Evolutionary conservation across 2,888 invertebrate species (phyloP), one percentile per base, ranked within the genome.

Genomic region (Trilocha varians): DNA sequence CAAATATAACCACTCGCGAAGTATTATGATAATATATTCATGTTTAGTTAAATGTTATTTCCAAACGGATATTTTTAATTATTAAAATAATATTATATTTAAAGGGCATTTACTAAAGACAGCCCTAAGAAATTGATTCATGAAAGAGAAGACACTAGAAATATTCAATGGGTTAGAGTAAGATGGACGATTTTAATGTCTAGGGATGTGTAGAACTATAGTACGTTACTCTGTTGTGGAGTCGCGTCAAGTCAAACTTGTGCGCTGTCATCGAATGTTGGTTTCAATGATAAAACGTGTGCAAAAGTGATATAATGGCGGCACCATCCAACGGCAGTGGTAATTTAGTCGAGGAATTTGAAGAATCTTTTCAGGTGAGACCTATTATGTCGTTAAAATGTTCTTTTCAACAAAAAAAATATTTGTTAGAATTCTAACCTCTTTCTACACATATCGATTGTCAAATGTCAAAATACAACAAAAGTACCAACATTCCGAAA

Each of bases 331-430:
- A 93, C 67, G 94, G 93, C 46, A 92, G 91, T 74, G 93, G 94
- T 35, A 95, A 95, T 85, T 82, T 95, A 41, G 94, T 95, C 40
- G 95, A 95, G 65, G 95, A 95, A 75, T 95, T 96, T 62, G 95
- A 95, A 78, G 95, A 95, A 85, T 93, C 95, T 3, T 95, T 95
- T 78, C 95, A 95, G 88, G 93, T 93, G 85, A 74, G 63, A 47
- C 39, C 39, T 41, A 38, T 17, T 16, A 18, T 32, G 14, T 11
- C 34, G 25, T 16, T 38, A 40, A 43, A 42, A 36, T 40, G 34
- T 38, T 37, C 34, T 44, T 36, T 41, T 40, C 41, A 35, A 39
- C 32, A 5, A 8, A 36, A 38, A 37, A 43, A 51, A 48, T 40
- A 32, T 34, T 32, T 41, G 50, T 56, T 51, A 51, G 32, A 53